Evolutionary conservation across 2,888 invertebrate species (phyloP), one percentile per base, ranked within the genome.

Genomic region (Embidobia sp.): DNA sequence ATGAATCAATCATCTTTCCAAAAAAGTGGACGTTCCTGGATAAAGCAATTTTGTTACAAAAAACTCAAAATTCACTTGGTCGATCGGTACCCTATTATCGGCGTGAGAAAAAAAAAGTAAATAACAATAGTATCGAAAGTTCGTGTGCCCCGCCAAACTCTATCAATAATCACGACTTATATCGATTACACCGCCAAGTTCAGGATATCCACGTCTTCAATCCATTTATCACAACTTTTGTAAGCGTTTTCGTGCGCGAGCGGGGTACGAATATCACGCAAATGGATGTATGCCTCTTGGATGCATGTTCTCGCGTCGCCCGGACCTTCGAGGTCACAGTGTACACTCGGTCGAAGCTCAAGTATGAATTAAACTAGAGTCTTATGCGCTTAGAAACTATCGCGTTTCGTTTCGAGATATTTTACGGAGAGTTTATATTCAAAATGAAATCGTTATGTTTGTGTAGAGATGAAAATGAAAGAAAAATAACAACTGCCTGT

Each of bases 151-250:
- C 40, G 70, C 33, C 42, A 27, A 44, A 49, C 27, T 42, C 46
- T 35, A 46, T 26, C 70, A 49, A 53, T 70, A 69, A 51, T 27
- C 46, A 69, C 26, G 69, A 42, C 51, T 59, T 53, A 11, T 10
- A 61, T 63, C 27, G 70, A 70, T 69, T 27, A 49, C 48, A 35
- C 49, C 40, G 37, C 46, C 3, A 55, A 55, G 46, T 63, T 63
- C 55, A 15, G 63, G 16, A 49, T 55, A 44, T 49, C 49, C 42
- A 40, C 33, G 63, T 57, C 48, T 64, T 64, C 64, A 27, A 49
- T 57, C 48, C 57, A 73, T 64, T 73, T 57, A 55, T 55, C 63
- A 48, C 26, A 22, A 72, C 48, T 55, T 73, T 73, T 64, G 49
- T 73, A 49, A 37, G 31, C 57, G 33, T 64, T 49, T 64, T 7